Conservation (phyloP, 2,113 vertebrate species). For the Stictonetta naevosa region DNA sequence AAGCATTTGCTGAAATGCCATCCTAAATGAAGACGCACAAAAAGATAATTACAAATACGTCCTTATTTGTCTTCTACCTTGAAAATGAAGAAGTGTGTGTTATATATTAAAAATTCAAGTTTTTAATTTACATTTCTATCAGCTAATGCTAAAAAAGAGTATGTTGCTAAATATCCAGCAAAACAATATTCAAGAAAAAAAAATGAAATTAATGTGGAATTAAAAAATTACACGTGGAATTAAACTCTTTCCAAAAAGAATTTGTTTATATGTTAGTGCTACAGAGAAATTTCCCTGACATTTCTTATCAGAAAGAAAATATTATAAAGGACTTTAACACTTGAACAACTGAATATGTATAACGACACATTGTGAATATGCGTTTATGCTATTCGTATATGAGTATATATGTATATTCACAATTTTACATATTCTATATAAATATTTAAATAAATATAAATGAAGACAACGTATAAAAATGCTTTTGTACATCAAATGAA, state of each 20-base stretch:
- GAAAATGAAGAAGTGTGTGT: neutral
- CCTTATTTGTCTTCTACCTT: neutral
- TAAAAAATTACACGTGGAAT: neutral
- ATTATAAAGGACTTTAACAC: neutral
- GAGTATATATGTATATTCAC: neutral
- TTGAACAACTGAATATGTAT: neutral
- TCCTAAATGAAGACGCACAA: neutral
- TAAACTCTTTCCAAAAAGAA: neutral
- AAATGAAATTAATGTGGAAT: neutral
- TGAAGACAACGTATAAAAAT: neutral
- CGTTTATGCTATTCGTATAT: neutral
- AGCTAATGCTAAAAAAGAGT: neutral
- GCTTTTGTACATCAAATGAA: neutral
- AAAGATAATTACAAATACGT: neutral
- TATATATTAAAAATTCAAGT: neutral
- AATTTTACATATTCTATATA: neutral
- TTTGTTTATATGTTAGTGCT: neutral
- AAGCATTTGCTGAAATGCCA: slow-evolving; percentile 5
- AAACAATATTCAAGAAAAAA: neutral
- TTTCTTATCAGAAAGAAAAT: neutral
- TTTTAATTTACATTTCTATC: neutral
- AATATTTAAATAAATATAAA: neutral
- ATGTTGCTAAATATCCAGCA: neutral
- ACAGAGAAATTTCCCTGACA: neutral
- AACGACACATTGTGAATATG: neutral